Conservation (phyloP, 2,888 invertebrate species). For the Notocelia uddmanniana region DNA sequence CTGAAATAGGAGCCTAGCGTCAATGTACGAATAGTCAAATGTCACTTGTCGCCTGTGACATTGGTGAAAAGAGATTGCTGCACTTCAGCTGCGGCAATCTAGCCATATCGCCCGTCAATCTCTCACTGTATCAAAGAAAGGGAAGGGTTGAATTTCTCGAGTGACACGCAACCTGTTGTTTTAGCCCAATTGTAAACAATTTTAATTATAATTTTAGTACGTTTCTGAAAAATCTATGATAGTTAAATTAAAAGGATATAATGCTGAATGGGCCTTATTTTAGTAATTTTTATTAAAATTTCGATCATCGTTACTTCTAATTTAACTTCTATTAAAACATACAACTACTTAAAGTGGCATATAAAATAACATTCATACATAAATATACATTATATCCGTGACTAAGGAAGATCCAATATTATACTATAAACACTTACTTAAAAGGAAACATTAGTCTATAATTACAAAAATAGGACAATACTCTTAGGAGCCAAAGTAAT, state of each 20-base stretch:
- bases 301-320: background rate
- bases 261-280: background rate
- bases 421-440: slow-evolving; percentile 10
- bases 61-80: background rate
- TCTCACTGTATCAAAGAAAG: background rate
- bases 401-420: slow-evolving; percentile 19
- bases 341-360: slow-evolving; percentile 21
- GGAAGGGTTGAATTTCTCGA: background rate
- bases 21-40: background rate
- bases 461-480: slow-evolving; percentile 40
- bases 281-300: background rate
- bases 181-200: no score
- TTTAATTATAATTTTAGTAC: background rate
- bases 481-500: slow-evolving; percentile 8
- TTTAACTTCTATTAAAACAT: slow-evolving; percentile 10
- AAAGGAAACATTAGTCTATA: slow-evolving; percentile 19
- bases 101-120: background rate
- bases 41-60: background rate
- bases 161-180: no score
- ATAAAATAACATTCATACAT: slow-evolving; percentile 18
- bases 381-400: slow-evolving; percentile 5
- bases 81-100: no score
- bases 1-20: background rate
- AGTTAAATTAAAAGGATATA: background rate
- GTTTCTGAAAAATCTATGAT: background rate